These are phyloP conservation scores for Heliconius ethilla DNA, from an alignment of 2,888 invertebrate genomes.

Conservation along the genomic window DNA sequence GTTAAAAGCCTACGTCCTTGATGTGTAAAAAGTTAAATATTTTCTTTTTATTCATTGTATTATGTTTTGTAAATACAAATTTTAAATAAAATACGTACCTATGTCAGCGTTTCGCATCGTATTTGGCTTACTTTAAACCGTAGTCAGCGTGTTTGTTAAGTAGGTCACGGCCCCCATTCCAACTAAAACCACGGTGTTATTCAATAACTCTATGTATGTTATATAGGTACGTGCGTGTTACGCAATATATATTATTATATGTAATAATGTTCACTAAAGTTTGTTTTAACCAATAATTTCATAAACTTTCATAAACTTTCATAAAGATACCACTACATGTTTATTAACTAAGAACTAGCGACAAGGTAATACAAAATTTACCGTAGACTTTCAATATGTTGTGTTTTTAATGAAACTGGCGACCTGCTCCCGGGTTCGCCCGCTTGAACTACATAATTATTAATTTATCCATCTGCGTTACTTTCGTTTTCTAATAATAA, in stretches of 20 bases:
- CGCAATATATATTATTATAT: not conserved
- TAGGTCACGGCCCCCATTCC: constrained; percentile 23
- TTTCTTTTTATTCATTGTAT: not conserved
- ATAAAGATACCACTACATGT: not conserved
- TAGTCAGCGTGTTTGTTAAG: constrained; percentile 14
- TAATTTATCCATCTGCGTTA: no score
- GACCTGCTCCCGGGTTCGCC: no score
- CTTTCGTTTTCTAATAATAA: no score
- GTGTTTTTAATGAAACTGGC: not conserved
- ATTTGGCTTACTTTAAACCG: constrained; percentile 12
- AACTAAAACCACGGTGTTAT: constrained; percentile 7
- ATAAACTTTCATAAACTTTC: not conserved
- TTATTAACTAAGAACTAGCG: not conserved
- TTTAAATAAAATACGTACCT: constrained; percentile 10
- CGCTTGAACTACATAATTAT: no score
- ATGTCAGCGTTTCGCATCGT: constrained; percentile 10
- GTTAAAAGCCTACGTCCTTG: not conserved
- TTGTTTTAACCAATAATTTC: not conserved
- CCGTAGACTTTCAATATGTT: not conserved
- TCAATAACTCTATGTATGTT: constrained; percentile 6
- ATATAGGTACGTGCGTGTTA: not conserved
- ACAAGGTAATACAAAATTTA: not conserved
- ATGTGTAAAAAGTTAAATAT: not conserved
- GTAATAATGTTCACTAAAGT: not conserved
- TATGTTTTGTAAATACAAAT: not conserved